Evolutionary conservation across 1,140 invertebrate species (phyloP), one percentile per base, ranked within the genome.

Genomic region (Asbolus verrucosus): DNA sequence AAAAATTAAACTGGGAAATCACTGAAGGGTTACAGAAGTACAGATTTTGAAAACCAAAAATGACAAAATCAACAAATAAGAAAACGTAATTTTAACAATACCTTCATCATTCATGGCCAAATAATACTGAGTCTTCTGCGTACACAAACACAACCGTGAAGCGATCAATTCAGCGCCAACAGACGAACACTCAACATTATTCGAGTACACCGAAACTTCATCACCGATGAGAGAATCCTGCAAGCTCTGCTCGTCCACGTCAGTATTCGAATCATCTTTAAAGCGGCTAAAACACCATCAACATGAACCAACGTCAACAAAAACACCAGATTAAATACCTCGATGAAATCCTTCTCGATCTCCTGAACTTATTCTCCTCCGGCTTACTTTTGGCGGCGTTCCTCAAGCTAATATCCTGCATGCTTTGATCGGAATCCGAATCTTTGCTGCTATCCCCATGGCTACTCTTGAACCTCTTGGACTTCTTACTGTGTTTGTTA

Each of bases 91-190:
- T n/a, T n/a, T n/a, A n/a, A 30, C 4, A 4, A 30, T 65, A 65
- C 62, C 62, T 19, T 62, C 30, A 6, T 62, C 30, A 36, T 9
- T 33, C 11, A 8, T 62, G 4, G 18, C 36, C 2, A 43, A 11
- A 24, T 66, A 76, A 41, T 70, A 24, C 6, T 70, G 46, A 13
- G 72, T 69, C 46, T 70, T 72, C 21, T 72, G 43, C 11, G 69
- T 71, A 27, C 77, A 78, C 9, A 78, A 62, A 67, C 77, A 78
- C 33, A 78, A 63, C 54, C 63, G 62, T 13, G 72, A 72, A 8
- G 63, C 71, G 38, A 76, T 68, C 39, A 76, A 27, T 15, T 73
- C 24, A 8, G 61, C 66, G 33, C 43, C 62, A 36, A 43, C 67
- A 8, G 46, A 24, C 15, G 66, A 71, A 70, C 66, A 67, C 54